Percentiles rank a stretch among this genome's conserved stretches.
These are phyloP conservation scores for Phengaris arion DNA, from an alignment of 2,888 invertebrate genomes.

Conservation along the genomic window DNA sequence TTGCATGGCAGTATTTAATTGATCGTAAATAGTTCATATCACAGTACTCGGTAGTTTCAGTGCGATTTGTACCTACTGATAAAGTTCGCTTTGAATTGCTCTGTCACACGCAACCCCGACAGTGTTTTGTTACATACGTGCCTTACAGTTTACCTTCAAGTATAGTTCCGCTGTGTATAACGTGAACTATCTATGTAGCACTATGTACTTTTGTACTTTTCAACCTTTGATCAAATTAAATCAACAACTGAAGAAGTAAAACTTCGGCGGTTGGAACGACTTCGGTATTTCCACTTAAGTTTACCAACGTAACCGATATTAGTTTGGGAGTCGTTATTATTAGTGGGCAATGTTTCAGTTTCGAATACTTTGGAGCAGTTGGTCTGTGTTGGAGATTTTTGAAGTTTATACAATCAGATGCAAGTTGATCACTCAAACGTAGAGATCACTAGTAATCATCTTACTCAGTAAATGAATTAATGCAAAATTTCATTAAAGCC, in stretches of 20 bases:
- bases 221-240: background rate
- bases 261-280: background rate
- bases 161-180: background rate
- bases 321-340: background rate
- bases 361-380: background rate
- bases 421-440: background rate
- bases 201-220: too few relatives aligned
- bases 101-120: conserved; percentile 32
- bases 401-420: background rate
- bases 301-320: conserved; percentile 8
- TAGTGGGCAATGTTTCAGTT: background rate
- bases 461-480: background rate
- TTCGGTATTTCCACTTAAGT: conserved; percentile 1
- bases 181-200: too few relatives aligned
- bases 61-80: conserved; percentile 28
- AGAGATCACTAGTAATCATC: background rate
- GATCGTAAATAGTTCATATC: conserved; percentile 30
- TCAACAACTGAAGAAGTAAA: background rate
- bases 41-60: conserved; percentile 31
- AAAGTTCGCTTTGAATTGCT: conserved; percentile 33
- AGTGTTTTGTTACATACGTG: conserved; percentile 27
- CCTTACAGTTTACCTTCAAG: conserved; percentile 20
- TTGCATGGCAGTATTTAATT: background rate
- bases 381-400: background rate
- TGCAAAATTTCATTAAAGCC: background rate